Evolutionary conservation across 2,797 vertebrate species (phyloP), one percentile per base, ranked within the genome.

Genomic region (Tolypeutes matacus): DNA sequence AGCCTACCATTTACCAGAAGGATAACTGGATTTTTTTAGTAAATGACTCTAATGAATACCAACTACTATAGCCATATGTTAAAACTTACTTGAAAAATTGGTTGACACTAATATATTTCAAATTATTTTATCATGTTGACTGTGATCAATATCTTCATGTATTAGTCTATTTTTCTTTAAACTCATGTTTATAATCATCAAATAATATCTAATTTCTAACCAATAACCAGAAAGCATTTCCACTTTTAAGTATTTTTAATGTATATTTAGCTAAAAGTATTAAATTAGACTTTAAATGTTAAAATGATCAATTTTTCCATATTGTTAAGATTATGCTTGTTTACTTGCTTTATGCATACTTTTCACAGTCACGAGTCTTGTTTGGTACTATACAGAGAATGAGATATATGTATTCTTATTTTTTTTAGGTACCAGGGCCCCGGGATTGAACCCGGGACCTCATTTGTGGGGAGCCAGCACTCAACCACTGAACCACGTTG

Each of bases 11-110:
- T 81, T 67, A 17, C 49, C 36, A 65, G 20, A 46, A 58, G 2
- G 3, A 60, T 73, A 67, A 36, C 18, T 67, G 62, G 5, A 13
- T 77, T 58, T 88, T 51, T 58, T 31, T 75, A 73, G 34, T 94
- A 18, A 62, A 42, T 69, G 27, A 2, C 1, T 93, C 20, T 92
- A 81, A 65, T 87, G 25, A 76, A 46, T 69, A 21, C 13, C 25
- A 86, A 14, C 13, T 21, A 51, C 51, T 36, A 23, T 3, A 64
- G 36, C 42, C 12, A 2, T 73, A 13, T 77, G 23, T 84, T 91
- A 65, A 11, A 51, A 14, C 84, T 67, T 84, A 78, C 14, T 88
- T 51, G n/a, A 93, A 83, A 87, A 78, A 72, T 88, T 18, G 25
- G 25, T 86, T 72, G 6, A 56, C 15, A 25, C 27, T 69, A 82